These are phyloP conservation scores for Epirrhoe alternata DNA, from an alignment of 2,888 invertebrate genomes.

Conservation along the genomic window DNA sequence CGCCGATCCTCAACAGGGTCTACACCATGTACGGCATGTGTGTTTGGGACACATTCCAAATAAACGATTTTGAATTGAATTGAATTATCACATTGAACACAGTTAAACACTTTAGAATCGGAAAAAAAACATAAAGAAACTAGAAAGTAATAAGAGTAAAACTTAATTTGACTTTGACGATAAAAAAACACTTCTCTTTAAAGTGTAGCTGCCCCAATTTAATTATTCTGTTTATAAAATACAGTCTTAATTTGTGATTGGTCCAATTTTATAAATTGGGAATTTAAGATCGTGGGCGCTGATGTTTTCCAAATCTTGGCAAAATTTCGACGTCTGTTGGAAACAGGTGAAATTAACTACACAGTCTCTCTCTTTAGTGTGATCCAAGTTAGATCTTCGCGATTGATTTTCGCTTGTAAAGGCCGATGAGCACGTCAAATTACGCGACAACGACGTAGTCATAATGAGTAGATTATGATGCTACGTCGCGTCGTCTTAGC, in stretches of 20 bases:
- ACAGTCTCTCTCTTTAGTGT: constrained; percentile 28
- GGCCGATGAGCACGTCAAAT: constrained; percentile 46
- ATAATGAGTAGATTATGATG: constrained; percentile 43
- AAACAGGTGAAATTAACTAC: constrained; percentile 56
- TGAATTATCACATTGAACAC: too few species aligned
- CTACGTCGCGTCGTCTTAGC: constrained; percentile 36
- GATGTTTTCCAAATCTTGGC: constrained; percentile 26
- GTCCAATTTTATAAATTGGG: not conserved
- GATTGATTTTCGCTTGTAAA: constrained; percentile 56
- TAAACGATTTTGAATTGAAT: too few species aligned
- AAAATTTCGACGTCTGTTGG: constrained; percentile 40
- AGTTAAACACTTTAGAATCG: too few species aligned
- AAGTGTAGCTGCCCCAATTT: not conserved
- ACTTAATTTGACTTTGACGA: too few species aligned
- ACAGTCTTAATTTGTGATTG: not conserved
- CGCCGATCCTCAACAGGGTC: too few species aligned
- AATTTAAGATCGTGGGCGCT: constrained; percentile 29
- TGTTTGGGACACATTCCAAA: too few species aligned
- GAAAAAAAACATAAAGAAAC: too few species aligned
- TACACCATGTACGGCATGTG: too few species aligned
- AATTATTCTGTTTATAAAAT: not conserved
- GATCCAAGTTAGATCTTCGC: constrained; percentile 48
- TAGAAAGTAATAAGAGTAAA: too few species aligned
- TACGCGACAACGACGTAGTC: constrained; percentile 52
- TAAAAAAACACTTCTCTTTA: too few species aligned